Evolutionary conservation across 2,888 invertebrate genomes (phyloP).

Genomic region (Imbricaverruca yamaguchii): DNA sequence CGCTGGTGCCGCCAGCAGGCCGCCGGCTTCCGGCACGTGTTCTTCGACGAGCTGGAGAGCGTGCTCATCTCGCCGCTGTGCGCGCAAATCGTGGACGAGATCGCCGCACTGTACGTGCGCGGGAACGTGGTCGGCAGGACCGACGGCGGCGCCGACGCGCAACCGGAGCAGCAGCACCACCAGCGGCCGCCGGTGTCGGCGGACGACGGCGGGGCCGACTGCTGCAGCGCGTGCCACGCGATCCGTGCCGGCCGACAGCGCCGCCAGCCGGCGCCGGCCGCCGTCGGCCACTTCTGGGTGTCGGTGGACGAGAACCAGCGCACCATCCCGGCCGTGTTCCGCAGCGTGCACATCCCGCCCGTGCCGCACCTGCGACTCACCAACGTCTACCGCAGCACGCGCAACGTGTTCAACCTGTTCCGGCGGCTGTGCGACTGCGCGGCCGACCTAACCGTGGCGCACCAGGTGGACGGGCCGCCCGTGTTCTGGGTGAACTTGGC

Average conservation of each 20-base stretch:
- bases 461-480: conserved; percentile 4
- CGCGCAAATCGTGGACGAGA: conserved; percentile 13
- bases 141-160: neutral
- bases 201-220: neutral
- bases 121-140: neutral
- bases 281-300: conserved; percentile 18
- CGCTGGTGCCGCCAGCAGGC: conserved; percentile 18
- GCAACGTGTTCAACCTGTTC: conserved; percentile 17
- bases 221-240: neutral
- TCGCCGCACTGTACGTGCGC: conserved; percentile 3
- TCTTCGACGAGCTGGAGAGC: conserved; percentile 16
- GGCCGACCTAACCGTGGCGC: conserved; percentile 12
- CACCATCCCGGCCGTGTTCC: conserved; percentile 16
- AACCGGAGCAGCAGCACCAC: neutral
- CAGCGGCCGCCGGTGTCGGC: neutral
- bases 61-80: conserved; percentile 16
- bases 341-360: neutral
- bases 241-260: neutral
- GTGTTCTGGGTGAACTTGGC: conserved; percentile 18
- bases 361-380: conserved; percentile 18
- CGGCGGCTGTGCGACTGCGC: conserved; percentile 5
- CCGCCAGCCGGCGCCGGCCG: neutral
- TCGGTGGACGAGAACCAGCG: conserved; percentile 19
- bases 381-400: conserved; percentile 17
- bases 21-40: conserved; percentile 10